Evolutionary conservation across 2,113 vertebrate species (phyloP).

Genomic region (Phylloscopus trochilus): DNA sequence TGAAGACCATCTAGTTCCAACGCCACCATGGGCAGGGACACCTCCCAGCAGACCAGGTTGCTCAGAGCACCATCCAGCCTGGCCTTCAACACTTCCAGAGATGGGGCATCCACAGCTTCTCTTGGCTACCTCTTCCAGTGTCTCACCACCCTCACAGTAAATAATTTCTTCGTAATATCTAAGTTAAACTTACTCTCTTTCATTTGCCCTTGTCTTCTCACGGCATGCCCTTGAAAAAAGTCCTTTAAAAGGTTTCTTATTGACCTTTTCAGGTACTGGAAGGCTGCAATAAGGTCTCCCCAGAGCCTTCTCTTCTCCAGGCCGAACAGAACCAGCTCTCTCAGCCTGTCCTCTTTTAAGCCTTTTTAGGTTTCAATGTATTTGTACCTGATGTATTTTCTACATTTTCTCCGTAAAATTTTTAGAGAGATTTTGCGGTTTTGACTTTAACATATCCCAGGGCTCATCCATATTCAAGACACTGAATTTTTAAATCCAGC

Average conservation of each 20-base stretch:
- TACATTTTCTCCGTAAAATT: background rate
- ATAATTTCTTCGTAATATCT: background rate
- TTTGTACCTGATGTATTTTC: background rate
- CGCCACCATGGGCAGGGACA: rapidly evolving
- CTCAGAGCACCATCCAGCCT: background rate
- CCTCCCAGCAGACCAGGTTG: background rate
- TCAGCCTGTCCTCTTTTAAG: background rate
- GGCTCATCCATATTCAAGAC: background rate
- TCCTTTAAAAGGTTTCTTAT: background rate
- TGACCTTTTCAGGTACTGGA: background rate
- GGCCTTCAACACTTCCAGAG: background rate
- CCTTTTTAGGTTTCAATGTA: background rate
- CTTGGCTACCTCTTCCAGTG: background rate
- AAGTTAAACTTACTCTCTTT: background rate
- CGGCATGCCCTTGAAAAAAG: rapidly evolving
- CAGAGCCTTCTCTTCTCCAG: background rate
- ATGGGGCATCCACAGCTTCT: background rate
- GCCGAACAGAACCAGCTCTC: background rate
- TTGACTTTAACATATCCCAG: background rate
- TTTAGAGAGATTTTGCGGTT: background rate
- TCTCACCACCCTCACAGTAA: background rate
- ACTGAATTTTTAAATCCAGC: background rate
- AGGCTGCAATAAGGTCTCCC: background rate
- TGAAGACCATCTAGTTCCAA: background rate
- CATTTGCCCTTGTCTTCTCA: background rate